Conservation (phyloP, 2,888 invertebrate species). For the Morpho helenor region DNA sequence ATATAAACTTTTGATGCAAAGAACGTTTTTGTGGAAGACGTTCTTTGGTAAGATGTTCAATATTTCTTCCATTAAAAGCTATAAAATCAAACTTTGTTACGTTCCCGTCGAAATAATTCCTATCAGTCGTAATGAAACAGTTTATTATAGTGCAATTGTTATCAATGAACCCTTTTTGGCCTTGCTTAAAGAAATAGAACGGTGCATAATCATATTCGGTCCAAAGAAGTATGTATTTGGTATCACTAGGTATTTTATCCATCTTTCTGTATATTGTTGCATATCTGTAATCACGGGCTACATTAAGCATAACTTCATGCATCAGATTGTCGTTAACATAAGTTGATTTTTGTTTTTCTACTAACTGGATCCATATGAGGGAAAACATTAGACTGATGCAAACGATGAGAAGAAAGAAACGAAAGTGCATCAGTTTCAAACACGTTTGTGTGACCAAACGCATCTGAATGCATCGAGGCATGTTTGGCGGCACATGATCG, state of each 20-base stretch:
- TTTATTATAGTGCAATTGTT: conserved; percentile 55
- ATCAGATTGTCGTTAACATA: conserved; percentile 36
- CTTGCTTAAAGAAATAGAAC: conserved; percentile 45
- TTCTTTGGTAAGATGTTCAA: conserved; percentile 25
- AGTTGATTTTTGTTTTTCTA: conserved; percentile 28
- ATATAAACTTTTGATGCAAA: conserved; percentile 58
- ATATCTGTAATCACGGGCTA: conserved; percentile 49
- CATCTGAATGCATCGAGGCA: conserved; percentile 31
- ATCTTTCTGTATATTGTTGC: conserved; percentile 52
- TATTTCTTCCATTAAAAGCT: conserved; percentile 56
- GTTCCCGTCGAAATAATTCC: conserved; percentile 42
- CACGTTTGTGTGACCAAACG: conserved; percentile 26
- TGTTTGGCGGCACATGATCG: conserved; percentile 44
- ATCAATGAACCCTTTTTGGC: conserved; percentile 51
- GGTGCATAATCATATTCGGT: conserved; percentile 46
- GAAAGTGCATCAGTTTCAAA: conserved; percentile 40
- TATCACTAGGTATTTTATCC: conserved; percentile 40
- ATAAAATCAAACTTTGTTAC: conserved; percentile 54
- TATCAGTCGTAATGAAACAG: conserved; percentile 54
- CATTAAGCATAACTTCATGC: conserved; percentile 51
- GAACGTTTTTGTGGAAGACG: conserved; percentile 45
- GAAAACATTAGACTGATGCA: conserved; percentile 42
- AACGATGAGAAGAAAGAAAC: conserved; percentile 43
- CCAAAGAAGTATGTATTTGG: conserved; percentile 62
- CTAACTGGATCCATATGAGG: conserved; percentile 44